Base-by-base conservation (phyloP, 2,888 invertebrate genomes). In the Orgyia antiqua region DNA sequence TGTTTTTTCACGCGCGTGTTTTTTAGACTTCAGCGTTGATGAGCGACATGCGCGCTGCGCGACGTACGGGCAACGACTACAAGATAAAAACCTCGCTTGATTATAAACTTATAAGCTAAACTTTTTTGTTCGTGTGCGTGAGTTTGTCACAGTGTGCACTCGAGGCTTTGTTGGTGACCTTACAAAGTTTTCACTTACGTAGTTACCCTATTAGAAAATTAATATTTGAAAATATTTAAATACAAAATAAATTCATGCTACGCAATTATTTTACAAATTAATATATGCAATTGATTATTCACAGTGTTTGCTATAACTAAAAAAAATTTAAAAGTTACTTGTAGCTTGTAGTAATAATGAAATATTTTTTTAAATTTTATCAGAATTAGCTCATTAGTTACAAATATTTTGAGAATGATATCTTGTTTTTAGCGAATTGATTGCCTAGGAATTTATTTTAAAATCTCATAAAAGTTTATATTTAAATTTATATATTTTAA, bases 61-160 rank as follows among this genome's bases (percentile, higher is more conserved):
- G 80, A 66, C 80, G 74, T 68, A 54, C 82, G 73, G 68, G 72
- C 70, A 69, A 61, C 78, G 80, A 86, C 86, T 86, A 83, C 80
- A 70, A 82, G 84, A 86, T 86, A 86, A 84, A 84, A 84, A 84
- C 84, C 72, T 67, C 70, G 77, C 73, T 80, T 84, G 79, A 84
- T 83, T 86, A 84, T 83, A 83, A 86, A 83, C 82, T 84, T 84
- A 83, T 83, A 79, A 83, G 84, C 78, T 83, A 77, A 78, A 80
- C 77, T 82, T 86, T 79, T 83, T 77, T 70, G 58, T 68, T 57
- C 48, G 80, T 80, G 84, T 83, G 84, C 68, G 82, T 79, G 69
- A 54, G 62, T 59, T 62, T 62, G 62, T 65, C 62, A 57, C 60
- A 50, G 72, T 78, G 78, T 73, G 76, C 60, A 65, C 51, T 58